These are phyloP conservation scores for Gonocerus acuteangulatus DNA, from an alignment of 2,888 invertebrate genomes.

Conservation along the genomic window DNA sequence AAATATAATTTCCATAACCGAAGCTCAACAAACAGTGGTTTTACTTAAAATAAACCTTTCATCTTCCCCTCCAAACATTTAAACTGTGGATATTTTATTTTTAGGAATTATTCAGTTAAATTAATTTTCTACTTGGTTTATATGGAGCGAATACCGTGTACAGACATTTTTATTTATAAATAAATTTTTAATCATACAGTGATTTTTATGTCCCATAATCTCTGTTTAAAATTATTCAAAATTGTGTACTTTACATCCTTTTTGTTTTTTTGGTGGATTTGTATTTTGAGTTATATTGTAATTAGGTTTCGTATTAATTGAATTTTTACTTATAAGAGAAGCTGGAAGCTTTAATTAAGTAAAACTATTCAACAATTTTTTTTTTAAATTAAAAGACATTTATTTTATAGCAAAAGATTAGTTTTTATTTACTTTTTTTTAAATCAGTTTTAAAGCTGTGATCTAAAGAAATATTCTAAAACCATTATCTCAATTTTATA, in stretches of 20 bases:
- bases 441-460: no score
- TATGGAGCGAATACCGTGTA: conserved; percentile 31
- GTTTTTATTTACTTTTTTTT: no score
- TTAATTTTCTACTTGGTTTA: conserved; percentile 31
- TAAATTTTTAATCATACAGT: conserved; percentile 31
- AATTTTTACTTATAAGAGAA: no score
- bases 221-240: neutral
- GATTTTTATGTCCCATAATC: conserved; percentile 15
- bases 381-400: no score
- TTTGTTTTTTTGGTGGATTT: no score
- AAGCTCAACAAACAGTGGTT: conserved; percentile 41
- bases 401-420: no score
- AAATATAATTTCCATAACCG: conserved; percentile 44
- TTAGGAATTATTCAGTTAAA: conserved; percentile 24
- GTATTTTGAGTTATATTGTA: no score
- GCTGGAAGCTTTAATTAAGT: no score
- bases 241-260: neutral
- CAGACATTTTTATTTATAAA: conserved; percentile 34
- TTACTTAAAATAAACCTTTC: conserved; percentile 33
- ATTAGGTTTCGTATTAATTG: no score
- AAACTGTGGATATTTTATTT: conserved; percentile 28
- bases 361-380: no score
- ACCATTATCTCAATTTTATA: no score
- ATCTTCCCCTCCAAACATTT: conserved; percentile 28
- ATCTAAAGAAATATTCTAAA: no score